Percentiles rank a stretch among this genome's conserved stretches.
Evolutionary conservation across 2,797 vertebrate species (phyloP).

Genomic region (Clarias platycephalus): DNA sequence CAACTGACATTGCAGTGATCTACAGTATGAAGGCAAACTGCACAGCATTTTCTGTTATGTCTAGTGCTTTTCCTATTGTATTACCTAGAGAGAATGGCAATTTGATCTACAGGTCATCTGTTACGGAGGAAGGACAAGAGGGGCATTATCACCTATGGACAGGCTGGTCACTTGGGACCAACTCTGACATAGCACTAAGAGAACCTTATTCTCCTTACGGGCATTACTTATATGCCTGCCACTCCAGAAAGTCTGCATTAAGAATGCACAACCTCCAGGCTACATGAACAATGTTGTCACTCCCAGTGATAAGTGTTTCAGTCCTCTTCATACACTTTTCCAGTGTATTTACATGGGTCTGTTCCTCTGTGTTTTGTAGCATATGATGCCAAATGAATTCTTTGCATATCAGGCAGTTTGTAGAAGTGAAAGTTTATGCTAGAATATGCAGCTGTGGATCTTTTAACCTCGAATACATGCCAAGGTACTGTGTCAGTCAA

Average conservation of each 20-base stretch:
- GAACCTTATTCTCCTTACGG: neutral
- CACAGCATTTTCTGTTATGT: neutral
- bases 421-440: neutral
- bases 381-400: neutral
- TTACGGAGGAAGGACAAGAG: neutral
- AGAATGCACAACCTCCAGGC: neutral
- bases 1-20: constrained; percentile 1
- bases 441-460: neutral
- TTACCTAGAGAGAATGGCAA: neutral
- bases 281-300: neutral
- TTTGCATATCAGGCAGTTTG: neutral
- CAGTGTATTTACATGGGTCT: neutral
- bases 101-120: neutral
- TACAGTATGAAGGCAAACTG: neutral
- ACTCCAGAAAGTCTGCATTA: neutral
- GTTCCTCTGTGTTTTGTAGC: neutral
- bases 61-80: neutral
- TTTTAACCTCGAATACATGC: neutral
- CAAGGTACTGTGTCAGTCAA: neutral
- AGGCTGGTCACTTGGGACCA: neutral
- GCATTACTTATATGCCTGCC: neutral
- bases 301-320: neutral
- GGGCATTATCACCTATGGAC: neutral
- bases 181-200: neutral
- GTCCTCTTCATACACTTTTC: neutral